Base-by-base conservation (phyloP, 2,797 vertebrate genomes). In the Takifugu ocellatus region DNA sequence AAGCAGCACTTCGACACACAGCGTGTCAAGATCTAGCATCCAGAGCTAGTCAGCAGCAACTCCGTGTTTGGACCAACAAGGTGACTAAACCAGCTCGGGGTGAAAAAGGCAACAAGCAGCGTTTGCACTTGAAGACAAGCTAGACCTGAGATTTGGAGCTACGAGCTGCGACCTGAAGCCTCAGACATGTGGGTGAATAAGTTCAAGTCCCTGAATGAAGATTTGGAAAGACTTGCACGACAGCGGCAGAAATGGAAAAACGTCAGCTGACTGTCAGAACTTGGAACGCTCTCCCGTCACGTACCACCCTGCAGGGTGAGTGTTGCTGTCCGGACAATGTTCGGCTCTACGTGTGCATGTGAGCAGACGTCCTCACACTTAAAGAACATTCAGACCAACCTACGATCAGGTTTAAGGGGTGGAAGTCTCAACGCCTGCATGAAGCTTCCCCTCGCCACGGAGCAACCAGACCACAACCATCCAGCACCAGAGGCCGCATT, bases 291-390 rank as follows among this genome's bases (percentile, higher is more conserved):
- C 60, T 77, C 73, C 77, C 3, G 66, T 51, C 55, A 79, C 59
- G 63, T 77, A 69, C 61, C 24, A 66, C 68, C 77, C 70, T 71
- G 71, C 52, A 79, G 63, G 47, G n/a, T 66, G 65, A 82, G 72
- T 72, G 63, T 82, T 78, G 73, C 72, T 39, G 70, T 84, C 59
- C 39, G 79, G 65, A 75, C 65, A 6, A 74, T 77, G 67, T 79
- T 75, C 81, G 76, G 71, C 6, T 78, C 63, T 54, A 78, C 55
- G 2, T 81, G 72, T 61, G 21, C 74, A 78, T 73, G 64, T 64
- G 64, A 66, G 70, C 72, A 82, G 63, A 70, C 70, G 1, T 79
- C 78, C 54, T 77, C 63, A 65, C 74, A 80, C 68, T 61, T 73
- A 0, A 74, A 79, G 6, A 74, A 83, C 70, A 77, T 78, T 3